phyloP scores from a whole-genome alignment of 2,797 vertebrate genomes.

The Silurus lanzhouensis region DNA sequence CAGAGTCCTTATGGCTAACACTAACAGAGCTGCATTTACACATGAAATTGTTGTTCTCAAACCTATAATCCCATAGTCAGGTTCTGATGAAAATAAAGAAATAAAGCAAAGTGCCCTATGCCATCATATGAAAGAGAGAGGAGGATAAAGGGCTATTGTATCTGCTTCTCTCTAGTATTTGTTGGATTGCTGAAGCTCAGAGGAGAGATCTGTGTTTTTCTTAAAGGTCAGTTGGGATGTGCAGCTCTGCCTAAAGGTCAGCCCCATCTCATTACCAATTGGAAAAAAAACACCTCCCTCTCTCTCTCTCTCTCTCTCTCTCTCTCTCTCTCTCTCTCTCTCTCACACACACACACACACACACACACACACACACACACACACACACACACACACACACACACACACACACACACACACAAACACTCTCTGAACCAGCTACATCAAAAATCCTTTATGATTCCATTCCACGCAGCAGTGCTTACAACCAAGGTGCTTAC shows the following conservation, averaged over 20 bases:
- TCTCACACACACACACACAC: not conserved
- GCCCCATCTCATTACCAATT: constrained; percentile 50
- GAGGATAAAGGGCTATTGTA: constrained; percentile 37
- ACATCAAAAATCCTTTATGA: constrained; percentile 32
- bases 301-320: constrained; percentile 17
- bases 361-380: constrained; percentile 7
- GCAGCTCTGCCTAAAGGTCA: constrained; percentile 57
- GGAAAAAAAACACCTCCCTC: constrained; percentile 34
- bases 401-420: constrained; percentile 4
- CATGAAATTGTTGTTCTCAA: constrained; percentile 10
- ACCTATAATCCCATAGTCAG: constrained; percentile 10
- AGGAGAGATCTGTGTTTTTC: constrained; percentile 49
- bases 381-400: not conserved
- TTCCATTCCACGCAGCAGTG: constrained; percentile 40
- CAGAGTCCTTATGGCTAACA: constrained; percentile 4
- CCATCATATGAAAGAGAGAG: constrained; percentile 1
- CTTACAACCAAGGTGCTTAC: constrained; percentile 27
- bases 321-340: constrained; percentile 19
- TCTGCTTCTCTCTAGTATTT: constrained; percentile 37
- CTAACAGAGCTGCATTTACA: constrained; percentile 19
- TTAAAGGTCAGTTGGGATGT: constrained; percentile 57
- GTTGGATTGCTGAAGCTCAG: constrained; percentile 37
- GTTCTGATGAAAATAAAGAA: constrained; percentile 21
- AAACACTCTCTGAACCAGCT: not conserved
- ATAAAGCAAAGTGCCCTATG: constrained; percentile 14